These are phyloP conservation scores for Sphenodon punctatus DNA, from an alignment of 2,797 vertebrate species.

Conservation along the genomic window DNA sequence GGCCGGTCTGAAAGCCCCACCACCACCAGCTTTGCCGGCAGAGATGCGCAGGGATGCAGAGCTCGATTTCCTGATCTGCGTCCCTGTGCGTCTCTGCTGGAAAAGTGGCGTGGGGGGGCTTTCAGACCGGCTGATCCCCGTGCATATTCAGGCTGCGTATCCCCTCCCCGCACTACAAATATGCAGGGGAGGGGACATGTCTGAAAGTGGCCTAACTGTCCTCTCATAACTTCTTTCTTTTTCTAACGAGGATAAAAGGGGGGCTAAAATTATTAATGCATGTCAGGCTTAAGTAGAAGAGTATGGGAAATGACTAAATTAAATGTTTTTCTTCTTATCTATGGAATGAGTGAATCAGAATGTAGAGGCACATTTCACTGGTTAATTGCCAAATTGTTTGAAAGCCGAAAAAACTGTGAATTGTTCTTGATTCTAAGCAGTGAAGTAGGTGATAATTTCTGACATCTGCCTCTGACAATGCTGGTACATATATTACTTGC, in stretches of 20 bases:
- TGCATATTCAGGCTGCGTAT: too few species aligned
- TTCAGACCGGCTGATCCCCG: too few species aligned
- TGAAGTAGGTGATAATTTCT: background rate
- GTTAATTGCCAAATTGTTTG: background rate
- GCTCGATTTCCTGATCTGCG: too few species aligned
- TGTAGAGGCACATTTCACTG: background rate
- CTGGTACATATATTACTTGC: background rate
- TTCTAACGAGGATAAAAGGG: background rate
- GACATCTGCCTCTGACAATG: slow-evolving; percentile 1
- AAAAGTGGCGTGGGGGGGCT: too few species aligned
- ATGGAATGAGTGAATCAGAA: background rate
- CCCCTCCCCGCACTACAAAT: background rate
- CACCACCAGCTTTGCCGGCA: too few species aligned
- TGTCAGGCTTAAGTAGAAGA: background rate
- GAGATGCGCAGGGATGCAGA: too few species aligned
- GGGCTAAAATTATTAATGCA: background rate
- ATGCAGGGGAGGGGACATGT: too few species aligned
- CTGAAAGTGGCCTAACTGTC: too few species aligned
- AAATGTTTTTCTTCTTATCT: background rate
- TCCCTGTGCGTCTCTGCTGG: too few species aligned
- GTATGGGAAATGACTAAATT: background rate
- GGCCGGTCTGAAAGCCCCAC: too few species aligned
- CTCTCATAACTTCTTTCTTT: background rate
- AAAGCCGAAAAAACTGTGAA: background rate
- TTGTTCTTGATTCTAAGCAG: background rate